Conservation (phyloP, 2,113 vertebrate species). For the Tricholaema leucomelas region DNA sequence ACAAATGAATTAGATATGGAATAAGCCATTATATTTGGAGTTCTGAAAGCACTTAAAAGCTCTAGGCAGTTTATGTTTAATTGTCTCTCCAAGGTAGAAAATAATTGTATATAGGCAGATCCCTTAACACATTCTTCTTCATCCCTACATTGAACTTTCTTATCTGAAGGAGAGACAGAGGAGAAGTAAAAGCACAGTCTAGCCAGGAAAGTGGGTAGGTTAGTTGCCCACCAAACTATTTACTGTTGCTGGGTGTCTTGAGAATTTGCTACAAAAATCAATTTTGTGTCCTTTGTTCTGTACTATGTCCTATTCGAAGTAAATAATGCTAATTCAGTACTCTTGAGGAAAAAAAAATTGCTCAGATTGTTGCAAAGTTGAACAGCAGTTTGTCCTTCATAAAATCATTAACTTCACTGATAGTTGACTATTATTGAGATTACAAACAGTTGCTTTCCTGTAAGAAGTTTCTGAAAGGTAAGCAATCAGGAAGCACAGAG, state of each 20-base stretch:
- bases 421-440: background rate
- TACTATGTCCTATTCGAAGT: background rate
- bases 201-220: background rate
- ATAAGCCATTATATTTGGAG: background rate
- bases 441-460: background rate
- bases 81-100: slow-evolving; percentile 54
- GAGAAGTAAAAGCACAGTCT: background rate
- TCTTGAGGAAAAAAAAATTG: background rate
- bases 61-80: slow-evolving; percentile 42
- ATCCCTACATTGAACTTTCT: background rate
- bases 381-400: background rate
- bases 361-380: background rate
- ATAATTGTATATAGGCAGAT: background rate
- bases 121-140: background rate
- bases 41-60: slow-evolving; percentile 9
- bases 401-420: background rate
- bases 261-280: slow-evolving; percentile 23
- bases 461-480: background rate
- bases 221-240: background rate
- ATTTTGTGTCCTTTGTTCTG: background rate
- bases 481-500: background rate
- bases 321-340: background rate
- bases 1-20: background rate
- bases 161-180: slow-evolving; percentile 35
- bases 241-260: background rate